Conservation (phyloP, 2,113 vertebrate species). For the Mesitornis unicolor region DNA sequence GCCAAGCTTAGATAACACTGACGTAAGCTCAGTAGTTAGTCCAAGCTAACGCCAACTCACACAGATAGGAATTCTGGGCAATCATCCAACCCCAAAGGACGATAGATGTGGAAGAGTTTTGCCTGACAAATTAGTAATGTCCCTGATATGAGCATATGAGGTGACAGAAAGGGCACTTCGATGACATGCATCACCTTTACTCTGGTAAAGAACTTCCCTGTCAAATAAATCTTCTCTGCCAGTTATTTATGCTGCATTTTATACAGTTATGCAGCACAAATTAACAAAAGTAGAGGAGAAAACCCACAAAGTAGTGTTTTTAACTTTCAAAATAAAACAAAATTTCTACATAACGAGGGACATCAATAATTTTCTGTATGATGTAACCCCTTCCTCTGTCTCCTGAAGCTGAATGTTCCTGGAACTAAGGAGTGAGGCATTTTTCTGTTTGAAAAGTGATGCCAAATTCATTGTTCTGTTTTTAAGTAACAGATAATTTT, state of each 20-base stretch:
- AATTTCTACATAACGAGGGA: background rate
- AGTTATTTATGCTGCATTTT: slow-evolving; percentile 17
- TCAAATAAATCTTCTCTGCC: background rate
- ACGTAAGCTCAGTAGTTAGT: slow-evolving; percentile 18
- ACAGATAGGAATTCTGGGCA: slow-evolving; percentile 25
- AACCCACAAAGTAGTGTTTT: background rate
- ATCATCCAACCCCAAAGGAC: background rate
- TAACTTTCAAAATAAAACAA: background rate
- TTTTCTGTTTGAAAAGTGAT: background rate
- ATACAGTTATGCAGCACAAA: background rate
- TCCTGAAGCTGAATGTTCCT: background rate
- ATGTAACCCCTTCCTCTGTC: background rate
- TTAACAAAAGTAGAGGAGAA: background rate
- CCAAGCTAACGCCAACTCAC: slow-evolving; percentile 1
- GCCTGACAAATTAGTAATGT: slow-evolving; percentile 29
- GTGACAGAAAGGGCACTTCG: background rate
- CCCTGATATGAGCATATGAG: background rate
- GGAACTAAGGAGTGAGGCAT: background rate
- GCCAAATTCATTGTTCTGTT: background rate
- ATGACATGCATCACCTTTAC: background rate
- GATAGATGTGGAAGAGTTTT: slow-evolving; percentile 29
- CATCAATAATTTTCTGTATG: background rate
- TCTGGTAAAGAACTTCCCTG: background rate
- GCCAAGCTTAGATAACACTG: slow-evolving; percentile 20
- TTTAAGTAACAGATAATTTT: background rate